A percentile compares a stretch with the other conserved stretches of the same genome.
Evolutionary conservation across 2,888 invertebrate species (phyloP).

Genomic region (Lordiphosa andalusiaca): DNA sequence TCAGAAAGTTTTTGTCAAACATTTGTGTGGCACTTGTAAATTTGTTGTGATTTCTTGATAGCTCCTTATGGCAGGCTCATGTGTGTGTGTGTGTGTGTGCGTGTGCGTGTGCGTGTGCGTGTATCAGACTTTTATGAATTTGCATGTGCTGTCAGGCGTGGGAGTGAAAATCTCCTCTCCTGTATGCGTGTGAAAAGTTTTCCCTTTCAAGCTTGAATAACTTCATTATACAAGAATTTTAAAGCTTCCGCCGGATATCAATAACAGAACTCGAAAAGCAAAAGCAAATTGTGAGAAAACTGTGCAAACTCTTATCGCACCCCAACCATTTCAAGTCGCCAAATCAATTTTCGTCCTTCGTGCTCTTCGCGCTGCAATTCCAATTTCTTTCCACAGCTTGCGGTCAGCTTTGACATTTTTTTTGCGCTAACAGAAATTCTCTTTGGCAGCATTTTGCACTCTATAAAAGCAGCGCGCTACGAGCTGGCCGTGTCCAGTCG

Average conservation of each 20-base stretch:
- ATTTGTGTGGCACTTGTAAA: conserved; percentile 72
- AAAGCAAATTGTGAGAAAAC: conserved; percentile 36
- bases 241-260: conserved; percentile 39
- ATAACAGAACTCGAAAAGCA: conserved; percentile 13
- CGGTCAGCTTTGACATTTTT: conserved; percentile 55
- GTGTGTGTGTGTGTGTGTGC: conserved; percentile 19
- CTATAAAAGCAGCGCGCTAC: conserved; percentile 52
- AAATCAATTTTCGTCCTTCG: conserved; percentile 53
- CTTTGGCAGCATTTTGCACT: conserved; percentile 57
- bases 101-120: conserved; percentile 5
- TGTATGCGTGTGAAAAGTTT: conserved; percentile 40
- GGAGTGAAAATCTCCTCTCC: conserved; percentile 14
- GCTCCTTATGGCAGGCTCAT: conserved; percentile 53
- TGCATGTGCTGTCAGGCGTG: conserved; percentile 60
- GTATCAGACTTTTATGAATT: conserved; percentile 61
- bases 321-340: conserved; percentile 41
- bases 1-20: conserved; percentile 73
- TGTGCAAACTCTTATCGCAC: conserved; percentile 55
- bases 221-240: conserved; percentile 55
- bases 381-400: conserved; percentile 42
- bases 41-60: conserved; percentile 75
- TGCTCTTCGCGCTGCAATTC: background rate
- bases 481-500: conserved; percentile 42
- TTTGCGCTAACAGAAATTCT: conserved; percentile 44
- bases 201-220: conserved; percentile 60